A percentile compares a stretch with the other conserved stretches of the same genome.
Conservation (phyloP, 92 coral and sea anemone species). For the Phenganax stokvisi region DNA sequence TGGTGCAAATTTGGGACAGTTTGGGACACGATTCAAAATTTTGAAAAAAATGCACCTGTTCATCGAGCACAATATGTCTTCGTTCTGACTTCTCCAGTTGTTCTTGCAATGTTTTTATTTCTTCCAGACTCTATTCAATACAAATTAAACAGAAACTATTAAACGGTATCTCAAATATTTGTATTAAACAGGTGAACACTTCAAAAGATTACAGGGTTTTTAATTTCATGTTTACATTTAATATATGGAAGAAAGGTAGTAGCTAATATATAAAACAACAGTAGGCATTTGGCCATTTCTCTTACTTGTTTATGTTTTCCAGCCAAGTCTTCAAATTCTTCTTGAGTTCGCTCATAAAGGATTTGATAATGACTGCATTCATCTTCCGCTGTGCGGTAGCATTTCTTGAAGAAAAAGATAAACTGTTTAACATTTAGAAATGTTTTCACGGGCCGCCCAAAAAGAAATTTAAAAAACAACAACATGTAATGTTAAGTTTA, state of each 20-base stretch:
- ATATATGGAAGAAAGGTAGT: too few species aligned
- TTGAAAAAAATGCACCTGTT: slow-evolving; percentile 54
- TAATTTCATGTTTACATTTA: too few species aligned
- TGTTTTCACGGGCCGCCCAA: not conserved
- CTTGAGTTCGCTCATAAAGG: slow-evolving; percentile 81
- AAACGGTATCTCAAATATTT: not conserved
- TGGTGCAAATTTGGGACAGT: too few species aligned
- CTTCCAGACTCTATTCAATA: slow-evolving; percentile 63
- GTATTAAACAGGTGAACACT: too few species aligned
- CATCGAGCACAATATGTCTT: slow-evolving; percentile 85
- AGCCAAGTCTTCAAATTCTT: slow-evolving; percentile 80
- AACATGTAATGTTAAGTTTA: not conserved
- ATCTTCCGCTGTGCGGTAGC: slow-evolving; percentile 86
- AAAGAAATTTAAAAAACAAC: not conserved
- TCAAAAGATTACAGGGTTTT: too few species aligned
- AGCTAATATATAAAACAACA: not conserved
- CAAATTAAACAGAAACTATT: not conserved
- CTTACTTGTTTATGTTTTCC: slow-evolving; percentile 79
- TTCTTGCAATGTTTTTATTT: slow-evolving; percentile 75
- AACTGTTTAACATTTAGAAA: not conserved
- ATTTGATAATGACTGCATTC: slow-evolving; percentile 87
- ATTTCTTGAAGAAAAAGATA: slow-evolving; percentile 47
- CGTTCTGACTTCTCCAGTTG: slow-evolving; percentile 93
- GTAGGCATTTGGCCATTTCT: not conserved
- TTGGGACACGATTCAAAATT: too few species aligned